Base-by-base conservation (phyloP, 2,113 vertebrate genomes). In the Oncorhynchus keta region DNA sequence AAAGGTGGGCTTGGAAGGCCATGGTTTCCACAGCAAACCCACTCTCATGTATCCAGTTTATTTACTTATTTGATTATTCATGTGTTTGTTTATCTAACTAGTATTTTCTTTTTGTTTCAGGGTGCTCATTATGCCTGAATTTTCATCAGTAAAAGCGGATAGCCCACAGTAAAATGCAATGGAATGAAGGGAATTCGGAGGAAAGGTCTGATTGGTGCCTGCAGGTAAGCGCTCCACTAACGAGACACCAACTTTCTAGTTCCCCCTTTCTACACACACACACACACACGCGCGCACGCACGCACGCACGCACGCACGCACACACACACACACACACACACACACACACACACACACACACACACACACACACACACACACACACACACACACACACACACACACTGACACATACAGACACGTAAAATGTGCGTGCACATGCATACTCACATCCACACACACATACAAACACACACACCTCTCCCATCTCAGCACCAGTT, bases 101-200 rank as follows among this genome's bases (percentile, higher is more conserved):
- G 28, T 80, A 59, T 12, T 70, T 16, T 18, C 32, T 76, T 70
- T 76, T 14, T 61, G 45, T 61, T 70, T 9, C 74, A 76, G 77
- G 48, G 24, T n/a, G 16, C 28, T 62, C 70, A 45, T 73, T 26
- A 35, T 62, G 70, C 76, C 77, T 73, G 75, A 79, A 81, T 75
- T 71, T 80, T 55, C 65, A 79, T 48, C 69, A 73, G 59, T 70
- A 64, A 28, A 57, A 61, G 8, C 35, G 14, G 45, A 64, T 16
- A 61, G 64, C 30, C 73, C 61, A n/a, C 55, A 24, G 67, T 59
- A 65, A 20, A 39, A 68, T 51, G 68, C 39, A 45, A 45, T 45
- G 39, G 39, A 45, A 45, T 45, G 39, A 45, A 72, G 73, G 77
- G 70, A 70, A 26, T 74, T 79, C 68, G 8, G 18, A n/a, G 26